Percentiles rank a stretch among this genome's conserved stretches.
phyloP scores from a whole-genome alignment of 2,888 invertebrate species.

The Disparrhopalites patrizii region DNA sequence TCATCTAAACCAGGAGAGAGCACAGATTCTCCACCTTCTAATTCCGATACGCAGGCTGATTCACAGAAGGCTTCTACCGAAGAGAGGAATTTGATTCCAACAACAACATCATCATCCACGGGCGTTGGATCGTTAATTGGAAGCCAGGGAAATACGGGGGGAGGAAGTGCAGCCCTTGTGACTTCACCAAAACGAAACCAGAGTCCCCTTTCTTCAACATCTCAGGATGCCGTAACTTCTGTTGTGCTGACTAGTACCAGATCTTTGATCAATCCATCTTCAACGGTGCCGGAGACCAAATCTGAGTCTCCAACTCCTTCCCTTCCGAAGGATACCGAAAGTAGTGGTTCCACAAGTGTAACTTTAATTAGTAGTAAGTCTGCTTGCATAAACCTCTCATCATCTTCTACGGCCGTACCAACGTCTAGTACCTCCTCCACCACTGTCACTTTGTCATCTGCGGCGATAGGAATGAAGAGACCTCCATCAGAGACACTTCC shows the following conservation, averaged over 20 bases:
- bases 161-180: neutral
- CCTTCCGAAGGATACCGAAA: neutral
- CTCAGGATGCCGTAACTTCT: neutral
- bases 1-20: conserved; percentile 26
- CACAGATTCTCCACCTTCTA: conserved; percentile 23
- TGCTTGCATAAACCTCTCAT: neutral
- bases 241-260: neutral
- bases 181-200: conserved; percentile 1
- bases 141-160: neutral
- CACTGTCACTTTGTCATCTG: neutral
- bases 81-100: neutral
- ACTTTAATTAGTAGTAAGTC: conserved; percentile 2
- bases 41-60: conserved; percentile 19
- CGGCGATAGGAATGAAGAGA: conserved; percentile 28
- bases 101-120: conserved; percentile 4
- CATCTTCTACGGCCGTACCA: neutral
- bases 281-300: neutral
- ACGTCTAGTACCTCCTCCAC: neutral
- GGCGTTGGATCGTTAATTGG: conserved; percentile 6
- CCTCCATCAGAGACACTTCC: conserved; percentile 35
- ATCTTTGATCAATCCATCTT: neutral
- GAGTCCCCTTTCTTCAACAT: neutral
- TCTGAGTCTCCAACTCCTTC: conserved; percentile 1
- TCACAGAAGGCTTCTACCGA: conserved; percentile 3
- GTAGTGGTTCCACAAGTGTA: neutral